phyloP scores from a whole-genome alignment of 2,113 vertebrate genomes.

The Marmota monax region DNA sequence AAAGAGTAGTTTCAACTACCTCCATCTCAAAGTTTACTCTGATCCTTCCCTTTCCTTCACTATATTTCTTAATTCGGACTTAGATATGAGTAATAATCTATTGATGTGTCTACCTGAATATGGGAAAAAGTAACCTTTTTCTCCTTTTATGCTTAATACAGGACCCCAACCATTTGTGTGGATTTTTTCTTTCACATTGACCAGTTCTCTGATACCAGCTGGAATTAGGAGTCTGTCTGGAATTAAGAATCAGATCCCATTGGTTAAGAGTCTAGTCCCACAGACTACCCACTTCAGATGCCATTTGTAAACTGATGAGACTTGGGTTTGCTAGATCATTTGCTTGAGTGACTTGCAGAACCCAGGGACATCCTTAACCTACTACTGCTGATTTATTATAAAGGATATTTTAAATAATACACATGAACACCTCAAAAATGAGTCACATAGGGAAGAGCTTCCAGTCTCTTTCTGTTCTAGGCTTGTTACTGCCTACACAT shows the following conservation, averaged over 20 bases:
- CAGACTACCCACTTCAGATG: not conserved
- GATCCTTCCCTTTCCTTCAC: not conserved
- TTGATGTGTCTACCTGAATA: not conserved
- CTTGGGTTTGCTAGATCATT: too few species aligned
- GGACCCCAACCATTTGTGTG: not conserved
- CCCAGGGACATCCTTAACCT: not conserved
- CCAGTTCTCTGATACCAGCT: not conserved
- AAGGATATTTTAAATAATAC: not conserved
- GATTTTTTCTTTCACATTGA: not conserved
- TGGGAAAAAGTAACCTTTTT: not conserved
- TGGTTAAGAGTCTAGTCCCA: not conserved
- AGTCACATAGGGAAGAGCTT: not conserved
- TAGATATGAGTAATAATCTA: not conserved
- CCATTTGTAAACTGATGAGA: not conserved
- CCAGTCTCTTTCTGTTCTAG: not conserved
- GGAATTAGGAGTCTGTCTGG: not conserved
- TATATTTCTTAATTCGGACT: not conserved
- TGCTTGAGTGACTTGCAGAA: not conserved
- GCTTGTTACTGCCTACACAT: not conserved
- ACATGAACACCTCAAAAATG: not conserved
- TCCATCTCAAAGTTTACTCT: not conserved
- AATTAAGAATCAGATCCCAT: not conserved
- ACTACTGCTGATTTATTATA: not conserved
- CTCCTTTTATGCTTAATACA: not conserved
- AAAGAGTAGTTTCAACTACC: not conserved